These are phyloP conservation scores for Aegithalos caudatus DNA, from an alignment of 2,113 vertebrate species.

Conservation along the genomic window DNA sequence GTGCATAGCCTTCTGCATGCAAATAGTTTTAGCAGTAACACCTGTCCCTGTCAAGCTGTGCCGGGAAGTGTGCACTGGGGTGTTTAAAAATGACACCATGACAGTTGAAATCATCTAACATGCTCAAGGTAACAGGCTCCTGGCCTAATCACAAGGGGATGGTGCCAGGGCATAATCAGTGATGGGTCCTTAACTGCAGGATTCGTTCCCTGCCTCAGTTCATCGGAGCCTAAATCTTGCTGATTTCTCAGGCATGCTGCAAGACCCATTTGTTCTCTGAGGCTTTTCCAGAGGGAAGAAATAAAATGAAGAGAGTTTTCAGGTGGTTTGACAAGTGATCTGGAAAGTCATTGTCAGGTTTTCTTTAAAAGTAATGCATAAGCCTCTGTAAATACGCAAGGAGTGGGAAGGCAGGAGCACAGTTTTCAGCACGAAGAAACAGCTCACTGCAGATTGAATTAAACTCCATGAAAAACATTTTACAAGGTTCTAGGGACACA, in stretches of 20 bases:
- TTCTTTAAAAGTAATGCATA: not conserved
- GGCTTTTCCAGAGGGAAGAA: not conserved
- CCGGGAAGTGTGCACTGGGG: not conserved
- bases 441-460: not conserved
- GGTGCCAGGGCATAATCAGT: conserved; percentile 9
- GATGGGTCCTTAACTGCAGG: conserved; percentile 11
- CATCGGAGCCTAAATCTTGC: not conserved
- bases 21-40: not conserved
- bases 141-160: conserved; percentile 24
- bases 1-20: not conserved
- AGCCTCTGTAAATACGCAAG: not conserved
- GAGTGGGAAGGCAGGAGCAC: not conserved
- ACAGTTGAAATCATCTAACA: conserved; percentile 14
- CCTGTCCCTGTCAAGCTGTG: conserved; percentile 14
- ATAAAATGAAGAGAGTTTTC: conserved; percentile 17
- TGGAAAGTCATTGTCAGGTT: conserved; percentile 2
- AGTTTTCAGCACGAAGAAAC: not conserved
- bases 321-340: conserved; percentile 17
- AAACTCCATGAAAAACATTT: not conserved
- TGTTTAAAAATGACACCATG: conserved; percentile 41
- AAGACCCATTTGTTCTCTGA: conserved; percentile 29
- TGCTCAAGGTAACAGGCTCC: conserved; percentile 22
- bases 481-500: not conserved
- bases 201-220: not conserved
- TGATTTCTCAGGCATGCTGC: conserved; percentile 12